phyloP scores from a whole-genome alignment of 2,113 vertebrate species.

The Spizaetus ornatus region DNA sequence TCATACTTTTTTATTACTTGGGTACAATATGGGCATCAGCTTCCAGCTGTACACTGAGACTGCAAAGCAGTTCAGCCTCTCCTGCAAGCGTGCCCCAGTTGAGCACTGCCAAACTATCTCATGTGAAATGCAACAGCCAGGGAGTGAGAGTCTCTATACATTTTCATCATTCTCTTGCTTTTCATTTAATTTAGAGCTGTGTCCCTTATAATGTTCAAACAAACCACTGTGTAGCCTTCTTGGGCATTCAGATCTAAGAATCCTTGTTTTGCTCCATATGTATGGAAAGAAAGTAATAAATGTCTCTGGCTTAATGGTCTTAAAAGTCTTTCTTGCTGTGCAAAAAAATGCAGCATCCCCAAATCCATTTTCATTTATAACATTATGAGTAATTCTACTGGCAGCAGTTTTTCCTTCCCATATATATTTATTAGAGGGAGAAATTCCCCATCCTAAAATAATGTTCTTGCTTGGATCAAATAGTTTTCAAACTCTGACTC shows the following conservation, averaged over 20 bases:
- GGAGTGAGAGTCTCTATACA: background rate
- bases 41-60: background rate
- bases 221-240: background rate
- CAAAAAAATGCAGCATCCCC: background rate
- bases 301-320: slow-evolving; percentile 12
- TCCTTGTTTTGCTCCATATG: background rate
- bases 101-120: background rate
- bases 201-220: background rate
- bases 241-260: background rate
- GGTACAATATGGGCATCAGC: background rate
- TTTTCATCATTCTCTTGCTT: background rate
- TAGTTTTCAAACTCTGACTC: background rate
- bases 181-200: background rate
- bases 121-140: background rate
- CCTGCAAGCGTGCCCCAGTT: background rate
- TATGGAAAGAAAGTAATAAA: slow-evolving; percentile 8
- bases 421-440: slow-evolving; percentile 53
- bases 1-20: background rate
- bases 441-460: slow-evolving; percentile 33
- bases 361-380: slow-evolving; percentile 60
- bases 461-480: slow-evolving; percentile 8
- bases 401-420: slow-evolving; percentile 23
- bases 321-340: background rate
- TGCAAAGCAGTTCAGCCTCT: background rate
- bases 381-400: slow-evolving; percentile 46